Base-by-base conservation (phyloP, 2,888 invertebrate genomes). In the Tineola bisselliella region DNA sequence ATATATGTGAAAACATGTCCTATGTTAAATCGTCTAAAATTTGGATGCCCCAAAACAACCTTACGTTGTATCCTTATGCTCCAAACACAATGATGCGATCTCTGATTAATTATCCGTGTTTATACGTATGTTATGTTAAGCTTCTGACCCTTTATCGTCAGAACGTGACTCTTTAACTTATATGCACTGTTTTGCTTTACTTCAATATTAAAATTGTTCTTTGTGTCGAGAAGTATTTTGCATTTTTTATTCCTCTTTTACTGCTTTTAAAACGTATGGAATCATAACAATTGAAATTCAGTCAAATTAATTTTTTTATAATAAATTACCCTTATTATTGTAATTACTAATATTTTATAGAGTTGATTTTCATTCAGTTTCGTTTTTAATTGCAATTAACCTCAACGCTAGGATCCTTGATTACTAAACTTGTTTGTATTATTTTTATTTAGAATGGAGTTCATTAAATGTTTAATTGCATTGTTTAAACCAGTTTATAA, bases 71-170 rank as follows among this genome's bases (percentile, higher is more conserved):
- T 48, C 38, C 59, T 25, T 33, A 33, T 5, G 31, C 13, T 12
- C 59, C 63, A 43, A 63, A 60, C 62, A 63, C 65, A 66, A 67
- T 66, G 66, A 65, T 63, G 62, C 65, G 62, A 61, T 64, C 62
- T 63, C 63, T 67, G 68, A 69, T 68, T 67, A 68, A 69, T 69
- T 67, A 65, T 19, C 59, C 62, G 62, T 66, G 65, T 67, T 65
- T 65, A 63, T 65, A 17, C 19, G 60, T 60, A 25, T 19, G 25
- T 56, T 30, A 56, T 30, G 56, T 48, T 48, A 19, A 3, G 19
- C 56, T 58, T 33, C 8, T 58, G 58, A 58, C 33, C 58, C 33
- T 31, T 15, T 58, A 58, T 58, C 58, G 31, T 13, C 8, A 8
- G 33, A 58, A 33, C 58, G 58, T 58, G 58, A 58, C 58, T 31